Evolutionary conservation across 2,797 vertebrate species (phyloP).

Genomic region (Gymnocypris eckloni): DNA sequence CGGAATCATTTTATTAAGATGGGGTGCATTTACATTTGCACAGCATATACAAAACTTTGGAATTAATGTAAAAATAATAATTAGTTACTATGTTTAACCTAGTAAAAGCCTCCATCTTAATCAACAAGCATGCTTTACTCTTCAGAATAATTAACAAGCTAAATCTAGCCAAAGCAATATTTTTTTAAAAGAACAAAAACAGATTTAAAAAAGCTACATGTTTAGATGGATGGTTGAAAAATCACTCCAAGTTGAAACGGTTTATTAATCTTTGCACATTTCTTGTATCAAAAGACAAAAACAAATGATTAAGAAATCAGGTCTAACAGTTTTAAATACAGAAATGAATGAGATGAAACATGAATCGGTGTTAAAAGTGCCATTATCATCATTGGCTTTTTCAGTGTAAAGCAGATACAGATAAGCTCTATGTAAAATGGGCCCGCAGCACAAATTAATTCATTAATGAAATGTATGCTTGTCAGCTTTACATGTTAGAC

Average conservation of each 20-base stretch:
- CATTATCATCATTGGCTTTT: slow-evolving; percentile 30
- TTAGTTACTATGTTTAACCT: no score
- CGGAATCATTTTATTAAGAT: neutral
- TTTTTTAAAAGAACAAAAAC: neutral
- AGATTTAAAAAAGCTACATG: neutral
- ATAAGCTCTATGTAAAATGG: slow-evolving; percentile 11
- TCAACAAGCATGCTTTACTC: neutral
- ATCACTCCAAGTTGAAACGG: neutral
- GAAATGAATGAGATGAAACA: slow-evolving; percentile 8
- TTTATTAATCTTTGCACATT: slow-evolving; percentile 23
- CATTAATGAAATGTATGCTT: neutral
- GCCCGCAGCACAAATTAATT: neutral
- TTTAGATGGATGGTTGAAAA: neutral
- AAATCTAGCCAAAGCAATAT: neutral
- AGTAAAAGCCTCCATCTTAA: neutral
- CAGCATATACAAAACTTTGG: no score
- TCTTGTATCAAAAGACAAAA: slow-evolving; percentile 27
- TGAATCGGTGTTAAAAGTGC: slow-evolving; percentile 8
- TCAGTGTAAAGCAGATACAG: neutral
- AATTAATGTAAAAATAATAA: neutral
- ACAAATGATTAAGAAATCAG: neutral
- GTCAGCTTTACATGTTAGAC: slow-evolving; percentile 6
- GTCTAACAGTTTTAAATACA: slow-evolving; percentile 2
- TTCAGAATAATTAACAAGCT: neutral
- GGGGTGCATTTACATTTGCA: no score